Base-by-base conservation (phyloP, 1,140 invertebrate genomes). In the Zaprionus gabonicus region DNA sequence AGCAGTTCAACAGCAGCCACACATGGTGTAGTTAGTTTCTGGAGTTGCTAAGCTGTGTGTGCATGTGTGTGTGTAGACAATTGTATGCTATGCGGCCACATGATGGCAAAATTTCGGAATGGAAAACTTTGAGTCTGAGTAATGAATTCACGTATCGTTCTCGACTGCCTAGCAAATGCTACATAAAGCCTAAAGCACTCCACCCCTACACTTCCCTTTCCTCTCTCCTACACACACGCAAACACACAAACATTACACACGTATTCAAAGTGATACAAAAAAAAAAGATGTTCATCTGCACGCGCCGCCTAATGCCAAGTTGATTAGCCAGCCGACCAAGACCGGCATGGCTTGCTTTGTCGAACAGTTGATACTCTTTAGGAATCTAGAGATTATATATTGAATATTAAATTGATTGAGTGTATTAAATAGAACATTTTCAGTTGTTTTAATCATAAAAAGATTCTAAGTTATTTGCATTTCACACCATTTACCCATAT, bases 101-200 rank as follows among this genome's bases (percentile, higher is more conserved):
- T 66, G 34, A 41, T 55, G n/a, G 13, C 23, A 31, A 49, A 69
- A 38, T 51, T 75, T 31, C 55, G 55, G 12, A 53, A 36, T 62
- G 49, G 49, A 25, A 23, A 57, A 75, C 67, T 64, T 75, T 75
- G 51, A 34, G 59, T 31, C 51, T 58, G 59, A 10, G 41, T 71
- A 75, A 75, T 75, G 59, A 75, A 62, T 75, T 71, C 67, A 71
- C 72, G 72, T 75, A 58, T 70, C 58, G 7, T 55, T 46, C 38
- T 25, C 23, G 49, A 36, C 38, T 38, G 65, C 41, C 36, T 56
- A 41, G 56, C 38, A 72, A 72, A 27, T 59, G 44, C 38, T 27
- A 38, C 57, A 36, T 28, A 68, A 62, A 51, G 17, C 53, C 36
- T 12, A 28, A 12, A 23, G 41, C 25, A 51, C 15, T 17, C 7